Base-by-base conservation (phyloP, 2,888 invertebrate genomes). In the Chrysolina haemoptera region DNA sequence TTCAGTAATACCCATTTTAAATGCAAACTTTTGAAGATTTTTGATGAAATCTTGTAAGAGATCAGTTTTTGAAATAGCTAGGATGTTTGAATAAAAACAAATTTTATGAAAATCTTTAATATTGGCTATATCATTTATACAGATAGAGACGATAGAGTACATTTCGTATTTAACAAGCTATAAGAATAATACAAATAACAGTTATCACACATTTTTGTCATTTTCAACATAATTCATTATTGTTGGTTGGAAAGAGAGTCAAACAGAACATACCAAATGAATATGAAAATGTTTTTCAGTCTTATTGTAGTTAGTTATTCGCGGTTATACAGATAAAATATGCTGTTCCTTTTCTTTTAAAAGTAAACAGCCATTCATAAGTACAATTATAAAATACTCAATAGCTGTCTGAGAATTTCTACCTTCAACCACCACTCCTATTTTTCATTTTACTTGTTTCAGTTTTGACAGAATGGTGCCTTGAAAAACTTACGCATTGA, bases 121-220 rank as follows among this genome's bases (percentile, higher is more conserved):
- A 59, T 67, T 66, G 14, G 48, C 48, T 67, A 35, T 71, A 71
- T 66, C 71, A 71, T 0, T 35, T 66, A 71, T 71, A 70, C 18
- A 55, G 40, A 53, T 35, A 64, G 46, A 14, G 62, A n/a, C n/a
- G n/a, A n/a, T n/a, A n/a, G n/a, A n/a, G n/a, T n/a, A n/a, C n/a
- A n/a, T n/a, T 50, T 48, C 20, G 9, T 16, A 27, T 35, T 64
- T 20, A 70, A 65, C 22, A 55, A 40, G 43, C 63, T 27, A 12
- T 35, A 48, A 63, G 48, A 64, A 50, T 66, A 50, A 20, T 50
- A 35, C 27, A 48, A 66, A 48, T 50, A 66, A n/a, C 66, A 16
- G 16, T 18, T 16, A 11, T 65, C 18, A 35, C 35, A 35, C 35
- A 35, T 35, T 35, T 35, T 35, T 35, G 35, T 35, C 35, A 35